Conservation (phyloP, 2,888 invertebrate species). For the Chalcosyrphus nemorum region DNA sequence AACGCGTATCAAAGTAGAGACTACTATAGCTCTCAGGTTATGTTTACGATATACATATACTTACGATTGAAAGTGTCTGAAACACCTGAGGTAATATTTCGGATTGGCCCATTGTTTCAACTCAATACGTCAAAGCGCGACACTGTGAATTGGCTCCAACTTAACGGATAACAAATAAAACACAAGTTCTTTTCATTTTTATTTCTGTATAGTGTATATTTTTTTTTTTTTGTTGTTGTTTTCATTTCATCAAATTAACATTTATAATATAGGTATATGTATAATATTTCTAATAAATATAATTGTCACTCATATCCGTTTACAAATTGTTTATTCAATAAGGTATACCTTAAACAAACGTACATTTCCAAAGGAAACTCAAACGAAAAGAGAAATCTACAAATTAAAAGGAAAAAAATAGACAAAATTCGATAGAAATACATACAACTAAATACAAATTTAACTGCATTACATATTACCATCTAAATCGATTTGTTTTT, state of each 20-base stretch:
- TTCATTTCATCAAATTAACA: conserved; percentile 71
- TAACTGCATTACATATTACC: neutral
- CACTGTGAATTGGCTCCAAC: too few species aligned
- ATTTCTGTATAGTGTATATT: conserved; percentile 61
- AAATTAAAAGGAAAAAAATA: neutral
- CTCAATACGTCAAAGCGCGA: too few species aligned
- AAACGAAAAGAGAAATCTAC: conserved; percentile 1
- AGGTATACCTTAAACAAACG: neutral
- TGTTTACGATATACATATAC: too few species aligned
- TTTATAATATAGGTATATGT: conserved; percentile 65
- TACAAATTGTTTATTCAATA: conserved; percentile 40
- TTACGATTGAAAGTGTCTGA: too few species aligned
- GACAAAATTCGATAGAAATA: neutral
- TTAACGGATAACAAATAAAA: too few species aligned
- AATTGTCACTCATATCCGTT: conserved; percentile 70
- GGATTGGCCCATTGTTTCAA: too few species aligned
- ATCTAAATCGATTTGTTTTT: neutral
- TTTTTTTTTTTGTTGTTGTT: conserved; percentile 48
- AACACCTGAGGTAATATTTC: too few species aligned
- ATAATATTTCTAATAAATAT: conserved; percentile 70
- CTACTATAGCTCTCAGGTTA: too few species aligned
- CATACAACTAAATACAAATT: neutral
- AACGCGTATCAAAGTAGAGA: too few species aligned
- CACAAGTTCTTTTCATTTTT: neutral
- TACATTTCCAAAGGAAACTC: conserved; percentile 10